Evolutionary conservation across 92 coral and sea anemone genomes (phyloP), one percentile per base, ranked within the genome.

Genomic region (Palythoa grandis): DNA sequence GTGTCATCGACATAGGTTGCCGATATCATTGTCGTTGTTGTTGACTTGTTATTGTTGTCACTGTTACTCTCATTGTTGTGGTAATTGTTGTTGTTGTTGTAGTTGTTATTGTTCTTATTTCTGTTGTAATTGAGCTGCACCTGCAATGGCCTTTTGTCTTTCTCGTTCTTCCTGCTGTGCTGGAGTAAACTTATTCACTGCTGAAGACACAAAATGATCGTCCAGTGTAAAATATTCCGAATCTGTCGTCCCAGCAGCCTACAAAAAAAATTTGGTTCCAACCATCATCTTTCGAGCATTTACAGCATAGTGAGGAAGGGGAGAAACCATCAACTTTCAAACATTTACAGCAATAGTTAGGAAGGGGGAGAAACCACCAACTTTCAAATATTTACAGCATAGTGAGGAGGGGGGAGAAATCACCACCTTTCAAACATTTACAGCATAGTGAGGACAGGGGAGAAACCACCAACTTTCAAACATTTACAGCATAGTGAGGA

Each of bases 141-240:
- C 99, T 94, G 87, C 85, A 14, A 96, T 95, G 1, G 99, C 99
- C 82, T 83, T 96, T 73, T 90, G 93, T 78, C 90, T 88, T 10
- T 93, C 96, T 67, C 98, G 89, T 86, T 95, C 97, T 73, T 96
- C 98, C 50, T 82, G 92, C 23, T 96, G 90, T 25, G 98, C 99
- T 13, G 95, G 91, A 37, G 98, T 90, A 56, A 88, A 74, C 78
- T 94, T 90, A 70, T 91, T 95, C 29, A 98, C 95, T 20, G 99
- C 99, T 17, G 98, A 93, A 35, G 99, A 86, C 66, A 92, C 99
- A 74, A 96, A 96, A 83, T 95, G 98, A 77, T 96, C 99, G 74
- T 96, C 99, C 78, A 96, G 88, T 13, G 93, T 91, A 90, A 96
- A 96, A 86, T 94, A 54, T 48, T 92, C 95, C 13, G 98, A 90